These are phyloP conservation scores for Chondrosia reniformis DNA, from an alignment of 37 sponge, comb jelly and placozoan species.

Conservation along the genomic window DNA sequence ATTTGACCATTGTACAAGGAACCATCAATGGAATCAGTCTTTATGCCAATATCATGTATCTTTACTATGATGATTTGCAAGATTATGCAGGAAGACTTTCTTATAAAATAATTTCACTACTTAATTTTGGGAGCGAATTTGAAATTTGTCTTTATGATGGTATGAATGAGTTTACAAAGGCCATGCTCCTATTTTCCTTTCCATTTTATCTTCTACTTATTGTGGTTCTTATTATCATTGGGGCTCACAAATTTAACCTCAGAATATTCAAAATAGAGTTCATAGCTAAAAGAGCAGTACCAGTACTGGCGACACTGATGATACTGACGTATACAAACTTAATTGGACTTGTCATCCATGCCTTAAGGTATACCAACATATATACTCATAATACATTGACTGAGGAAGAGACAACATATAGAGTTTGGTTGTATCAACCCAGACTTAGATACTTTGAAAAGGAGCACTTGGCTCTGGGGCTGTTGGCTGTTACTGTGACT, in stretches of 20 bases:
- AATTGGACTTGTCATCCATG: neutral
- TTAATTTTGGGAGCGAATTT: neutral
- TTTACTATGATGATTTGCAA: neutral
- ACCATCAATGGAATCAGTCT: constrained; percentile 40
- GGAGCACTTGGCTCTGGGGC: neutral
- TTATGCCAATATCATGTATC: constrained; percentile 31
- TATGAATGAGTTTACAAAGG: constrained; percentile 12
- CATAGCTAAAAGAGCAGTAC: constrained; percentile 17
- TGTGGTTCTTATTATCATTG: neutral
- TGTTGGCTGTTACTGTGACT: neutral
- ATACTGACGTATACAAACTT: constrained; percentile 2
- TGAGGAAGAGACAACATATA: too few species aligned
- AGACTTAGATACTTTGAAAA: neutral
- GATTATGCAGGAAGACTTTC: neutral
- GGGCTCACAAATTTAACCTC: neutral
- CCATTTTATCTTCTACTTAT: constrained; percentile 11
- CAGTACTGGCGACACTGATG: constrained; percentile 21
- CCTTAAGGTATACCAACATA: neutral
- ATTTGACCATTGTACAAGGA: constrained; percentile 33
- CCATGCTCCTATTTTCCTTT: constrained; percentile 5
- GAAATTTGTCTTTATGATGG: constrained; percentile 6
- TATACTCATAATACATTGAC: too few species aligned
- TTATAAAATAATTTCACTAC: neutral
- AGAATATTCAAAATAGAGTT: neutral
- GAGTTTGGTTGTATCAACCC: constrained; percentile 7